These are phyloP conservation scores for Caenorhabditis wallacei DNA, from an alignment of 2,888 invertebrate species.

Conservation along the genomic window DNA sequence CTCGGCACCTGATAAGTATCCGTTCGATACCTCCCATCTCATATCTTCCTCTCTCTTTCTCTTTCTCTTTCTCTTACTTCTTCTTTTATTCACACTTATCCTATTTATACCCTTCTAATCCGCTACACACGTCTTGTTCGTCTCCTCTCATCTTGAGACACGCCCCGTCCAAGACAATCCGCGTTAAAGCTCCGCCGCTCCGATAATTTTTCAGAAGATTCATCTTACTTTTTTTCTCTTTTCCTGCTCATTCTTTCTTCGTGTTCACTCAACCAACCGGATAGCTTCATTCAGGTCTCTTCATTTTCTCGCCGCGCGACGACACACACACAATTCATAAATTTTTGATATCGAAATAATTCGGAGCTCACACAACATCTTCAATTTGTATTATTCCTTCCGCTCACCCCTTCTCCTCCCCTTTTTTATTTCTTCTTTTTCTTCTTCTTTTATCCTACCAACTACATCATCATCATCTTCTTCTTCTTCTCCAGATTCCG, in stretches of 20 bases:
- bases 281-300: slow-evolving; percentile 9
- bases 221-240: slow-evolving; percentile 8
- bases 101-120: slow-evolving; percentile 46
- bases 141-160: neutral
- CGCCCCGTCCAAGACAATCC: slow-evolving; percentile 9
- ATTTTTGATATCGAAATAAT: slow-evolving; percentile 62
- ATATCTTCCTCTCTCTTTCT: neutral
- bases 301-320: slow-evolving; percentile 13
- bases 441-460: neutral
- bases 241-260: slow-evolving; percentile 13
- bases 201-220: slow-evolving; percentile 42
- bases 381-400: slow-evolving; percentile 56
- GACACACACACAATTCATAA: slow-evolving; percentile 50
- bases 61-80: too few relatives aligned
- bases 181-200: slow-evolving; percentile 5
- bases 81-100: slow-evolving; percentile 19
- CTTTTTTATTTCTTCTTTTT: slow-evolving; percentile 11
- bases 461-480: too few relatives aligned
- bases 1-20: slow-evolving; percentile 2
- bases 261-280: slow-evolving; percentile 44
- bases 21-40: neutral
- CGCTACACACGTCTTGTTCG: slow-evolving; percentile 12
- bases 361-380: slow-evolving; percentile 60
- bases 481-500: neutral
- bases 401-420: neutral